Conservation (phyloP, 2,113 vertebrate genomes). For the Chascanopsetta lugubris region DNA sequence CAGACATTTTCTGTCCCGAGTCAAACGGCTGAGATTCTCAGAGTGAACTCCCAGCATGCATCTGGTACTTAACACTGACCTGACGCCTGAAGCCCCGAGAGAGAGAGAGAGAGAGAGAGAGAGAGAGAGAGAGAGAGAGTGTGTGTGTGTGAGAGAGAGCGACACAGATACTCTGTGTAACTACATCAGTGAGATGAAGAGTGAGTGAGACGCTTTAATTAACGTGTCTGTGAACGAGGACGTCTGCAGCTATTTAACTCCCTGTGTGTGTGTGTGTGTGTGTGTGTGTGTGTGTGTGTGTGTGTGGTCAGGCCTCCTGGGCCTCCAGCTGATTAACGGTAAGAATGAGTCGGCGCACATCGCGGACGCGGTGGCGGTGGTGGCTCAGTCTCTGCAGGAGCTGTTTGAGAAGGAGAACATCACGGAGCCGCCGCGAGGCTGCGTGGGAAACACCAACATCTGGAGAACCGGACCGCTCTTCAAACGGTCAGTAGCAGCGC, state of each 20-base stretch:
- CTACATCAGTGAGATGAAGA: conserved; percentile 31
- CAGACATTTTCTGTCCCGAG: conserved; percentile 34
- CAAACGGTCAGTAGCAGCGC: conserved; percentile 85
- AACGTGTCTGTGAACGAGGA: conserved; percentile 34
- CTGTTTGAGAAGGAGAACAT: conserved; percentile 98
- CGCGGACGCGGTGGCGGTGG: conserved; percentile 91
- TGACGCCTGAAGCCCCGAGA: conserved; percentile 55
- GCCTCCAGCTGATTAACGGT: conserved; percentile 95
- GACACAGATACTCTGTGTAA: conserved; percentile 34
- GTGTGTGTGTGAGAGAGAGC: conserved; percentile 40
- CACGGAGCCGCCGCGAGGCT: conserved; percentile 93
- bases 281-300: conserved; percentile 53
- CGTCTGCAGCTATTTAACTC: conserved; percentile 23
- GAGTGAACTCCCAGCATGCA: conserved; percentile 73
- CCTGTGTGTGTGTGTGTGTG: conserved; percentile 8
- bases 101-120: conserved; percentile 37
- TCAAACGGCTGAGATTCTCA: conserved; percentile 61
- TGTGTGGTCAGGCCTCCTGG: conserved; percentile 88
- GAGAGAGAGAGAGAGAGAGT: conserved; percentile 41
- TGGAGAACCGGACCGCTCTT: conserved; percentile 98
- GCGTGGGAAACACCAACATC: conserved; percentile 99
- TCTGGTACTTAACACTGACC: conserved; percentile 47
- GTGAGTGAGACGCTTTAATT: conserved; percentile 44
- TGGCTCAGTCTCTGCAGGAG: conserved; percentile 95
- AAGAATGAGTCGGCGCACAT: conserved; percentile 99